phyloP scores from a whole-genome alignment of 2,797 vertebrate species.

The Phataginus tetradactyla region DNA sequence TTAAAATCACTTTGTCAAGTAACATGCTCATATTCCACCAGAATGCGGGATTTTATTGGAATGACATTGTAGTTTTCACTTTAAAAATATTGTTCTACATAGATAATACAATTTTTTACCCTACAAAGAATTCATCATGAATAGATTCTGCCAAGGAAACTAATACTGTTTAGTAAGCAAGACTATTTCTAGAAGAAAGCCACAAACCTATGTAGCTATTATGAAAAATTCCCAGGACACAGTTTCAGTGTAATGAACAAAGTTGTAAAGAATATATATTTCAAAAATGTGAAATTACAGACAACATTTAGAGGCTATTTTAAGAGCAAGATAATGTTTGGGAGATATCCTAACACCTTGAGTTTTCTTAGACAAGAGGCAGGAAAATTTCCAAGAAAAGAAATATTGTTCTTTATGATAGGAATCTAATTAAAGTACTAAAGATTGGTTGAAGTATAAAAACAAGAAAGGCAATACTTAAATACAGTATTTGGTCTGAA shows the following conservation, averaged over 20 bases:
- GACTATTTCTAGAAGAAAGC: conserved; percentile 30
- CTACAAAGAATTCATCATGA: conserved; percentile 26
- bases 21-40: not conserved
- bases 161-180: conserved; percentile 31
- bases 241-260: not conserved
- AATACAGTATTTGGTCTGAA: not conserved
- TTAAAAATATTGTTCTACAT: conserved; percentile 26
- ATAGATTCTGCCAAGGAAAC: conserved; percentile 28
- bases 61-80: conserved; percentile 23
- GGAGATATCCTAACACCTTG: not conserved
- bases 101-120: not conserved
- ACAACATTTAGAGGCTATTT: not conserved
- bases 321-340: not conserved
- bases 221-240: not conserved
- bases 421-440: not conserved
- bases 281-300: conserved; percentile 3
- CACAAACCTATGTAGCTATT: not conserved
- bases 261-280: not conserved
- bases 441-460: not conserved
- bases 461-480: not conserved
- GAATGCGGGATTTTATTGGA: not conserved
- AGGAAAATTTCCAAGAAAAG: not conserved
- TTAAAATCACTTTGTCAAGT: conserved; percentile 20
- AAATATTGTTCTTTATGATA: not conserved
- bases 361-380: conserved; percentile 3